A percentile compares a stretch with the other conserved stretches of the same genome.
phyloP scores from a whole-genome alignment of 1,140 invertebrate species.

The Drosophila sp. region DNA sequence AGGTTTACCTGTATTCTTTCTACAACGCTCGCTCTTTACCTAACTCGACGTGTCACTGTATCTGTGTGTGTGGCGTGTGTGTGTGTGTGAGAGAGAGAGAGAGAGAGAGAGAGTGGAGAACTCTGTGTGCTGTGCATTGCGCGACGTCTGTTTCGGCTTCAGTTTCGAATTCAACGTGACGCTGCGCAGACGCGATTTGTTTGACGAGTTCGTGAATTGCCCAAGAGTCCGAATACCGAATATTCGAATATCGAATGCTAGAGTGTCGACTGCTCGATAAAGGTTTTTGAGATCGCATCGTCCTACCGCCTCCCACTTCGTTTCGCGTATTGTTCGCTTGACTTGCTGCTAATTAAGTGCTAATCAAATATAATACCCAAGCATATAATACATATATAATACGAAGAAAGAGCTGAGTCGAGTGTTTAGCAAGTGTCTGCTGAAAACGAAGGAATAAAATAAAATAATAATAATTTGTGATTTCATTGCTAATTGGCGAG shows the following conservation, averaged over 20 bases:
- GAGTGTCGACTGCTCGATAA: constrained; percentile 4
- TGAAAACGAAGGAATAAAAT: constrained; percentile 20
- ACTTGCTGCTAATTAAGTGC: constrained; percentile 68
- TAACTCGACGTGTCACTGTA: constrained; percentile 26
- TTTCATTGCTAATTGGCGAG: constrained; percentile 71
- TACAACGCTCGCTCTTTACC: constrained; percentile 30
- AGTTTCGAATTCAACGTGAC: constrained; percentile 80
- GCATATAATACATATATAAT: constrained; percentile 30
- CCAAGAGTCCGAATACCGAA: not conserved
- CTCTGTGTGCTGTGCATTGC: constrained; percentile 42
- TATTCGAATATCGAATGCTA: no score
- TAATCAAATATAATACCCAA: constrained; percentile 60
- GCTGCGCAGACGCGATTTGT: constrained; percentile 78
- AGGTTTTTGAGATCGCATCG: constrained; percentile 41
- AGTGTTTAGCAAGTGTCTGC: constrained; percentile 59
- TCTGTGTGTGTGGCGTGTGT: constrained; percentile 2
- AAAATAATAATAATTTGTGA: constrained; percentile 56
- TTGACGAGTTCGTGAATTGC: constrained; percentile 4
- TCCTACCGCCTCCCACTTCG: constrained; percentile 1
- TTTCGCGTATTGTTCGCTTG: constrained; percentile 13
- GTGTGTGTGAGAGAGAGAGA: constrained; percentile 27
- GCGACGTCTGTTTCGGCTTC: constrained; percentile 47
- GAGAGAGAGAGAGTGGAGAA: not conserved
- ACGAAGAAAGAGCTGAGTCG: constrained; percentile 21
- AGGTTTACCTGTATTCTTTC: constrained; percentile 69